These are phyloP conservation scores for Drosophila subobscura DNA, from an alignment of 1,140 invertebrate species.

Conservation along the genomic window DNA sequence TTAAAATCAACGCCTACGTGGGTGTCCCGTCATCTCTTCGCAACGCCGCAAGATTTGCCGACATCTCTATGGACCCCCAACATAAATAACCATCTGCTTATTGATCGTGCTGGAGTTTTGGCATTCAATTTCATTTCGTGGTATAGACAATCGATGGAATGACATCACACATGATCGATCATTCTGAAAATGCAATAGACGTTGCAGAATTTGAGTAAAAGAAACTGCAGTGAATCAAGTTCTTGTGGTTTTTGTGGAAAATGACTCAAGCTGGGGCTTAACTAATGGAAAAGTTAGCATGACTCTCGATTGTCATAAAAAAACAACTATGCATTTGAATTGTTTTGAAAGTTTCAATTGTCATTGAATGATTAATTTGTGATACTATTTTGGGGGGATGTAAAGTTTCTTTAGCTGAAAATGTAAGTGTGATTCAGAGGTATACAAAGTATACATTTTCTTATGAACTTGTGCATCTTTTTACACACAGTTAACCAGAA, in stretches of 20 bases:
- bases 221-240: constrained; percentile 15
- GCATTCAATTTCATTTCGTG: constrained; percentile 59
- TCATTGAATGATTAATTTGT: constrained; percentile 40
- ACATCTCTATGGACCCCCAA: constrained; percentile 1
- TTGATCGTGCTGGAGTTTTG: constrained; percentile 61
- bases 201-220: constrained; percentile 20
- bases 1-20: constrained; percentile 81
- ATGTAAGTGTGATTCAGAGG: too few relatives aligned
- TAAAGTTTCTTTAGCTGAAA: neutral
- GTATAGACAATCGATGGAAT: constrained; percentile 34
- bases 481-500: too few relatives aligned
- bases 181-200: constrained; percentile 36
- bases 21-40: constrained; percentile 52
- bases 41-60: constrained; percentile 8
- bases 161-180: constrained; percentile 49
- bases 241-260: constrained; percentile 17
- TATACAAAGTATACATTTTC: too few relatives aligned
- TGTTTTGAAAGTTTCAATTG: constrained; percentile 36
- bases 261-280: constrained; percentile 24
- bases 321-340: constrained; percentile 23
- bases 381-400: constrained; percentile 1
- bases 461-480: too few relatives aligned
- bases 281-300: constrained; percentile 26
- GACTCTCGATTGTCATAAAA: constrained; percentile 19
- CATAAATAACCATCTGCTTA: constrained; percentile 70